A percentile compares a stretch with the other conserved stretches of the same genome.
Conservation (phyloP, 1,140 invertebrate species). For the Sycophila sp. region DNA sequence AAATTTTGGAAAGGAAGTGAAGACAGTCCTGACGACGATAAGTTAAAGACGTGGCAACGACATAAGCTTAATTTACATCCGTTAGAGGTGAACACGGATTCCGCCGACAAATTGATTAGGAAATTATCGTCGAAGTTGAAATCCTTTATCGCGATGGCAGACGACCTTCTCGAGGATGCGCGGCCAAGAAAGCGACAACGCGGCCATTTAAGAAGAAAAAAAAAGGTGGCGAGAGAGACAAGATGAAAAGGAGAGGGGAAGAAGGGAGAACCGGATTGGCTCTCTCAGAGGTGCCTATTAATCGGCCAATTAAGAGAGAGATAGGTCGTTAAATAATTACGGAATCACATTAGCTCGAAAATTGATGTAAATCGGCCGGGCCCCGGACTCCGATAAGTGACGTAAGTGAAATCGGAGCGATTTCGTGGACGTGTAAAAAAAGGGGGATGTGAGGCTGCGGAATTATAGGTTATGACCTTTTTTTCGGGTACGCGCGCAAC, state of each 20-base stretch:
- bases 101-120: constrained; percentile 11
- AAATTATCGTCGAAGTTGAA: constrained; percentile 1
- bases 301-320: constrained; percentile 27
- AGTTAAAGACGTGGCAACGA: not conserved
- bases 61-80: constrained; percentile 18
- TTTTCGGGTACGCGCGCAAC: no score
- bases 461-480: not conserved
- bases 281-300: not conserved
- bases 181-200: no score
- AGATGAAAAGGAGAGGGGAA: not conserved
- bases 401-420: constrained; percentile 16
- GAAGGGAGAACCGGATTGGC: not conserved
- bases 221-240: not conserved
- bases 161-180: no score
- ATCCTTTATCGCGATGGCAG: not conserved
- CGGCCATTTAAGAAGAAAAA: not conserved
- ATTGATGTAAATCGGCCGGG: constrained; percentile 12
- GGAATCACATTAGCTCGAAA: constrained; percentile 2
- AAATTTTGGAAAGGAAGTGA: no score
- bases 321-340: constrained; percentile 25
- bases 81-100: not conserved
- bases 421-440: not conserved
- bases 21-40: no score
- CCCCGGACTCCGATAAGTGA: not conserved
- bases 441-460: not conserved